These are phyloP conservation scores for Dryoscopus gambensis DNA, from an alignment of 2,113 vertebrate species.

Conservation along the genomic window DNA sequence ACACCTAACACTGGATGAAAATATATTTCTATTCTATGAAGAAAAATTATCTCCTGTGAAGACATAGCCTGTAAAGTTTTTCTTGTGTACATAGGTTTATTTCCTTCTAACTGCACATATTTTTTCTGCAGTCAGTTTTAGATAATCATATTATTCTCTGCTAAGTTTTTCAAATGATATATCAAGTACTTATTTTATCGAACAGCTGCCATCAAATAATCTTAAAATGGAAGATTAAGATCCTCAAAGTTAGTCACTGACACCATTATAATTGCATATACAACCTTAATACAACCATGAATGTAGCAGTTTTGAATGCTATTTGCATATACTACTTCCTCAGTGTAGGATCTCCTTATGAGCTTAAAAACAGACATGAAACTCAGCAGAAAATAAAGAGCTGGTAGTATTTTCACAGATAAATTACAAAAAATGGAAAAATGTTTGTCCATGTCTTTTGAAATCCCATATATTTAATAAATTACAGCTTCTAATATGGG, in stretches of 20 bases:
- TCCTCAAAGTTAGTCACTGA: not conserved
- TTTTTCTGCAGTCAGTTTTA: not conserved
- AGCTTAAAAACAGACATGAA: not conserved
- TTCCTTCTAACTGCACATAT: not conserved
- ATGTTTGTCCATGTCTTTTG: not conserved
- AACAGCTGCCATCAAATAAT: not conserved
- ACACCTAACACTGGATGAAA: not conserved
- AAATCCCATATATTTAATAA: not conserved
- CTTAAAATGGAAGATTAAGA: conserved; percentile 4
- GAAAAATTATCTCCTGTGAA: not conserved
- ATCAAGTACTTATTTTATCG: not conserved
- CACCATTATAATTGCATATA: not conserved
- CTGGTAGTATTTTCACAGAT: not conserved
- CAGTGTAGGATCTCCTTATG: not conserved
- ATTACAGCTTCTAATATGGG: not conserved
- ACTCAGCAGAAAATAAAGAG: not conserved
- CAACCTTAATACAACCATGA: not conserved
- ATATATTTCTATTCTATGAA: not conserved
- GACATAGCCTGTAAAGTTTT: not conserved
- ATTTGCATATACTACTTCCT: not conserved
- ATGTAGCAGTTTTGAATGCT: not conserved
- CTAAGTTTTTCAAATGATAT: not conserved
- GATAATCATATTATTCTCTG: not conserved
- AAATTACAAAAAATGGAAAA: not conserved
- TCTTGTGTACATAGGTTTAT: not conserved